These are phyloP conservation scores for Marisa cornuarietis DNA, from an alignment of 1,140 invertebrate species.

Conservation along the genomic window DNA sequence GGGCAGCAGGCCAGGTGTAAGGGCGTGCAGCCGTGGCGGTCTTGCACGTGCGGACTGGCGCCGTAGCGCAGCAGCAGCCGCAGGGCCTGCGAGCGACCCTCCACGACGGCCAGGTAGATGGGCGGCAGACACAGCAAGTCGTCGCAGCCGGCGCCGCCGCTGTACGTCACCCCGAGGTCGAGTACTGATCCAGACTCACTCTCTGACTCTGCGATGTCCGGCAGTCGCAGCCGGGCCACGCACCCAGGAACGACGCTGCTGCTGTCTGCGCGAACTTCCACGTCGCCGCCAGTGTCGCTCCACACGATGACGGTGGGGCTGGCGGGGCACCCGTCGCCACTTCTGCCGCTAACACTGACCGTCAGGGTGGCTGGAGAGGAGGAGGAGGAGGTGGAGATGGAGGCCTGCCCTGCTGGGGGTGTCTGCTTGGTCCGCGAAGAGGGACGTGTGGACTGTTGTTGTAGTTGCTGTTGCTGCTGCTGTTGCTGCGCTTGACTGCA, in stretches of 20 bases:
- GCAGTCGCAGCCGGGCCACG: slow-evolving; percentile 16
- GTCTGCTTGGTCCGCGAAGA: neutral
- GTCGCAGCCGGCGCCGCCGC: slow-evolving; percentile 64
- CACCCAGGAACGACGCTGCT: neutral
- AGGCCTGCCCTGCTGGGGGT: neutral
- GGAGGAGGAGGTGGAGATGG: no score
- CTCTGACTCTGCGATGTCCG: slow-evolving; percentile 28
- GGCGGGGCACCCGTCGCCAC: neutral
- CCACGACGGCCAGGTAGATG: slow-evolving; percentile 69
- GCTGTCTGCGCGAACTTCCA: neutral
- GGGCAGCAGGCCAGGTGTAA: slow-evolving; percentile 70
- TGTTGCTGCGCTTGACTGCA: neutral
- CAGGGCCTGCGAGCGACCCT: slow-evolving; percentile 68
- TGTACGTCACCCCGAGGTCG: slow-evolving; percentile 23
- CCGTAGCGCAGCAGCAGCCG: slow-evolving; percentile 71
- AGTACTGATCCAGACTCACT: neutral
- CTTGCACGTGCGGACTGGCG: slow-evolving; percentile 67
- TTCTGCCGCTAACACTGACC: neutral
- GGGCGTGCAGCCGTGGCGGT: slow-evolving; percentile 70
- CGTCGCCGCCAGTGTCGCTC: neutral
- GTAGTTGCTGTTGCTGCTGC: slow-evolving; percentile 13
- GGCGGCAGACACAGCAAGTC: slow-evolving; percentile 70
- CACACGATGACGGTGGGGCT: slow-evolving; percentile 3
- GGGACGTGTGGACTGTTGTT: neutral
- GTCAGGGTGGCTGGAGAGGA: slow-evolving; percentile 10